Percentiles rank a stretch among this genome's conserved stretches.
Conservation (phyloP, 2,113 vertebrate species). For the Colossoma macropomum region DNA sequence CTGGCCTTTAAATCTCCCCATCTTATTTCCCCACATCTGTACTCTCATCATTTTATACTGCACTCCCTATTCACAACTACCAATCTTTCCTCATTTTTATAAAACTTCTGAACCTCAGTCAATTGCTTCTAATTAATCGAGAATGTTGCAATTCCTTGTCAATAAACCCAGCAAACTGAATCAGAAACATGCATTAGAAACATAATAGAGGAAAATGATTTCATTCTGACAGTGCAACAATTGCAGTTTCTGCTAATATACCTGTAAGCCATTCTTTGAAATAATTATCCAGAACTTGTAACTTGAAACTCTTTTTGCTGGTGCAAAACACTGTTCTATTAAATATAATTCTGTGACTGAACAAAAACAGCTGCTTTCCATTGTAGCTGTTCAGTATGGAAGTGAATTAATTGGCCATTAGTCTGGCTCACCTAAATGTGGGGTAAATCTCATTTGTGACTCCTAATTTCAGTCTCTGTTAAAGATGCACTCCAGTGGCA, state of each 20-base stretch:
- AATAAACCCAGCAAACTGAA: not conserved
- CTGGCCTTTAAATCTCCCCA: slow-evolving; percentile 29
- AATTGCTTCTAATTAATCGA: not conserved
- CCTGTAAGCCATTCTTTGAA: not conserved
- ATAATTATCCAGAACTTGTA: not conserved
- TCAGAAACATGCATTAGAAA: not conserved
- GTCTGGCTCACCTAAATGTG: not conserved
- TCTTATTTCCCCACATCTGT: slow-evolving; percentile 1
- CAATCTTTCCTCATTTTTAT: not conserved
- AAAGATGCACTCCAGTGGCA: not conserved
- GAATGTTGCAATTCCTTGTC: not conserved
- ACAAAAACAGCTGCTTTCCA: not conserved
- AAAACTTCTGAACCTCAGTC: not conserved
- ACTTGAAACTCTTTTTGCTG: not conserved
- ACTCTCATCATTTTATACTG: slow-evolving; percentile 4
- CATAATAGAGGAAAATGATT: not conserved
- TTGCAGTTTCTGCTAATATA: not conserved
- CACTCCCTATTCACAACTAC: not conserved
- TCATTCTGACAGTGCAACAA: not conserved
- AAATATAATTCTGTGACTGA: not conserved
- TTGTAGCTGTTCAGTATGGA: not conserved
- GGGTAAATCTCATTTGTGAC: too few species aligned
- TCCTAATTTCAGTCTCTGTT: too few species aligned
- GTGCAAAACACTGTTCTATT: slow-evolving; percentile 2
- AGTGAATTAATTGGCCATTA: not conserved